Conservation (phyloP, 2,113 vertebrate genomes). For the Ageneiosus marmoratus region DNA sequence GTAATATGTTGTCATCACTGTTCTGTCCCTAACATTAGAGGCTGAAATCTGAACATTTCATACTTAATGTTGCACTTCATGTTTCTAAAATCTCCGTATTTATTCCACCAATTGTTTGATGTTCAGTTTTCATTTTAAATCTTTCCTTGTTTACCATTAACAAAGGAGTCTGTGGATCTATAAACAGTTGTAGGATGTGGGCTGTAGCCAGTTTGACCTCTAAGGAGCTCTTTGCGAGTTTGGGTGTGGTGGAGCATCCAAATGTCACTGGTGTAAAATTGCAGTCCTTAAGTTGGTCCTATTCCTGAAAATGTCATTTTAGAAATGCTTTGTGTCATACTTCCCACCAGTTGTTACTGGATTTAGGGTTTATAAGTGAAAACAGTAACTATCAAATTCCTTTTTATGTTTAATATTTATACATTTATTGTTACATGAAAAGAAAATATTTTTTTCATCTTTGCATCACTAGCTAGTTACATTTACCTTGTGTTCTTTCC, state of each 20-base stretch:
- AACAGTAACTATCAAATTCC: background rate
- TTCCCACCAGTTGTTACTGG: background rate
- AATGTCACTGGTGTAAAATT: constrained; percentile 37
- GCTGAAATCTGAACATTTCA: background rate
- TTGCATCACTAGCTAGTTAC: background rate
- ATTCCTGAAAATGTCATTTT: constrained; percentile 25
- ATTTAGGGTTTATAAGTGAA: background rate
- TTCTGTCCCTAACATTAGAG: background rate
- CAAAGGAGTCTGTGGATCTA: background rate
- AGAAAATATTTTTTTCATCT: background rate
- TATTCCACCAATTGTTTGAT: no score
- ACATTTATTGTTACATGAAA: background rate
- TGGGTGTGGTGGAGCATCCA: constrained; percentile 4
- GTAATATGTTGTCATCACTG: background rate
- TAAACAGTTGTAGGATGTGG: background rate
- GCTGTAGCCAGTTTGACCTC: background rate
- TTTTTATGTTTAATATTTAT: background rate
- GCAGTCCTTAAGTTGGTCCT: constrained; percentile 11
- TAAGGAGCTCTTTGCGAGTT: background rate
- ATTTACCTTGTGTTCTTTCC: background rate
- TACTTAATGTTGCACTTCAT: background rate
- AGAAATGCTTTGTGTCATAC: constrained; percentile 17
- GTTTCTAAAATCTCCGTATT: background rate
- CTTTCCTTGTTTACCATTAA: background rate
- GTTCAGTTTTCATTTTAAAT: no score